Evolutionary conservation across 53 echinoderm and acorn worm genomes (phyloP), one percentile per base, ranked within the genome.

Genomic region (Actinopyga echinites): DNA sequence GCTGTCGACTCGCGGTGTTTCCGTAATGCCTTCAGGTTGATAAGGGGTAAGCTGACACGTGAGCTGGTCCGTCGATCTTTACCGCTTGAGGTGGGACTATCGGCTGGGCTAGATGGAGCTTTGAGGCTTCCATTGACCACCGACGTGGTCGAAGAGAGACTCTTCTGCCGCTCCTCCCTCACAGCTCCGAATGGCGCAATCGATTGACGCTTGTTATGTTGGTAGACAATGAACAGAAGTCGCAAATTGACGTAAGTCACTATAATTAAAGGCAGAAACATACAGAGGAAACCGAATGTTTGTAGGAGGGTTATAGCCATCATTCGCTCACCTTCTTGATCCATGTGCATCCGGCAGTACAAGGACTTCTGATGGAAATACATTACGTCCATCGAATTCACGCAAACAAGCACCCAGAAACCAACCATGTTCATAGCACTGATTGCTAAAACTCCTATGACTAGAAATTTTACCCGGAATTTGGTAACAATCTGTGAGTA

Each of bases 401-500:
- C 10, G 32, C 54, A 30, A 54, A 77, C 32, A 20, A 77, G 20
- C 54, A 31, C 56, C 77, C 54, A 55, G 20, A 31, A 77, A 10
- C 77, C 77, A 33, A 77, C 56, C 54, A 56, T 77, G 53, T 77
- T 77, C 77, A 77, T 77, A 3, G 55, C 77, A 56, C 77, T 77
- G 10, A 77, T 5, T 13, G 54, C 30, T 1, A 77, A 21, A 25
- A 77, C 77, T 31, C 13, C 62, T 30, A 37, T 30, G 35, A 80
- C 29, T 35, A 38, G 13, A 19, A 6, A 37, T 36, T 60, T 80
- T 17, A 80, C 81, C 32, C 81, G 37, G 21, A 23, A 30, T 35
- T 37, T 56, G 11, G 81, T 80, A 5, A 80, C 63, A 42, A 80
- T 80, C 81, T 62, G 60, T 34, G 81, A 62, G n/a, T 80, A 80